phyloP scores from a whole-genome alignment of 2,113 vertebrate genomes.

The Ctenomys sociabilis region DNA sequence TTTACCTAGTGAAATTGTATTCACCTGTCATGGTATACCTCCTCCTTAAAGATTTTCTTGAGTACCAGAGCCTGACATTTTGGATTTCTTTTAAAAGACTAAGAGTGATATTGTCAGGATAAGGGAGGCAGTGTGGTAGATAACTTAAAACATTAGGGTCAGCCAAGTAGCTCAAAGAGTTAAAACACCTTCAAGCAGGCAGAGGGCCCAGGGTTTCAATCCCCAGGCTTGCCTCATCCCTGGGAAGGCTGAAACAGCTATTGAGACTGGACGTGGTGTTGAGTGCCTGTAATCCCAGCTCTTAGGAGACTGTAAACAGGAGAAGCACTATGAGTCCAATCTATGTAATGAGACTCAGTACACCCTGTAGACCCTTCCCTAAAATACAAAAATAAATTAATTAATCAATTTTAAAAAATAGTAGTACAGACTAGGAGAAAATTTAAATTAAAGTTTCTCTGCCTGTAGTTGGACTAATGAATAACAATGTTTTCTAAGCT shows the following conservation, averaged over 20 bases:
- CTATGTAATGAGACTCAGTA: no score
- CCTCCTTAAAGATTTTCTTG: conserved; percentile 4
- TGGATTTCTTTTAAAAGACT: background rate
- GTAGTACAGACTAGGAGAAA: conserved; percentile 40
- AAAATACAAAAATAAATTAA: no score
- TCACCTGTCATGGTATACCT: background rate
- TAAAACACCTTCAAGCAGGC: no score
- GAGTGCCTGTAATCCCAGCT: no score
- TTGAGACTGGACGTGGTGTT: no score
- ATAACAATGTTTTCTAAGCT: conserved; percentile 34
- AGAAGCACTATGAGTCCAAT: no score
- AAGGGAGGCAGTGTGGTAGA: background rate
- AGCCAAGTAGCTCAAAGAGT: no score
- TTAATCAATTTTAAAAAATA: background rate
- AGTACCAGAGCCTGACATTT: background rate
- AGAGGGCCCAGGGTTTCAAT: no score
- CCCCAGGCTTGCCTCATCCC: no score
- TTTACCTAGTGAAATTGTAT: conserved; percentile 27
- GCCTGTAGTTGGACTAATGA: conserved; percentile 23
- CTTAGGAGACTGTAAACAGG: no score
- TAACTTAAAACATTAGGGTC: conserved; percentile 42
- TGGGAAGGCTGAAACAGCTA: no score
- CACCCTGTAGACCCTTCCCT: no score
- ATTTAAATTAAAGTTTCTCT: conserved; percentile 28
- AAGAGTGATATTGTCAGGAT: conserved; percentile 21